Percentiles rank a stretch among this genome's conserved stretches.
These are phyloP conservation scores for Tympanuchus pallidicinctus DNA, from an alignment of 2,113 vertebrate species.

Conservation along the genomic window DNA sequence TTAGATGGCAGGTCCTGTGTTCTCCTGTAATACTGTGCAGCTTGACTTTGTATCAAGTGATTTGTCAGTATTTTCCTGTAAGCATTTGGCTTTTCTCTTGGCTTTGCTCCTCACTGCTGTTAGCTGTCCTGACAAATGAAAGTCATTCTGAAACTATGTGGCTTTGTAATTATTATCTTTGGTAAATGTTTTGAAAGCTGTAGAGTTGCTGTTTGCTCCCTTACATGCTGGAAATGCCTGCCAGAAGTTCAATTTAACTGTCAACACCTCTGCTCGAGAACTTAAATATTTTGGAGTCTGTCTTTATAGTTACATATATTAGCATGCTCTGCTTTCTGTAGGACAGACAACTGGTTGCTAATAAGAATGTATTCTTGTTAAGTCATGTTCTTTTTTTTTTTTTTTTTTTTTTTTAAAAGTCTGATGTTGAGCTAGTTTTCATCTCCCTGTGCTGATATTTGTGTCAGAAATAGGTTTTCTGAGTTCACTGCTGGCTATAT, in stretches of 20 bases:
- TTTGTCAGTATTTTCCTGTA: conserved; percentile 50
- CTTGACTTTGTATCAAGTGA: not conserved
- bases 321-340: conserved; percentile 66
- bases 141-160: conserved; percentile 72
- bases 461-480: conserved; percentile 23
- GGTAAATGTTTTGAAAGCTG: conserved; percentile 72
- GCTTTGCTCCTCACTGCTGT: conserved; percentile 55
- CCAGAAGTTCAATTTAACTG: conserved; percentile 79
- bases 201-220: conserved; percentile 63
- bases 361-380: conserved; percentile 66
- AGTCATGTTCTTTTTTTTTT: conserved; percentile 63
- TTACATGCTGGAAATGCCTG: conserved; percentile 53
- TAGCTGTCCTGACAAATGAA: conserved; percentile 69
- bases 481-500: not conserved
- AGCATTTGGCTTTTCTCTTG: conserved; percentile 68
- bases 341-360: conserved; percentile 60
- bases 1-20: not conserved
- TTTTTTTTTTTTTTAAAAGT: not conserved
- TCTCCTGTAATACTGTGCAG: not conserved
- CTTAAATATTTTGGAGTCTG: conserved; percentile 69
- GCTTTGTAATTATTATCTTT: conserved; percentile 74
- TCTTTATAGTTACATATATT: conserved; percentile 64
- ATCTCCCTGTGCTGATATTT: not conserved
- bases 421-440: conserved; percentile 19
- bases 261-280: conserved; percentile 71